phyloP scores from a whole-genome alignment of 2,113 vertebrate genomes.

The Rafetus swinhoei region DNA sequence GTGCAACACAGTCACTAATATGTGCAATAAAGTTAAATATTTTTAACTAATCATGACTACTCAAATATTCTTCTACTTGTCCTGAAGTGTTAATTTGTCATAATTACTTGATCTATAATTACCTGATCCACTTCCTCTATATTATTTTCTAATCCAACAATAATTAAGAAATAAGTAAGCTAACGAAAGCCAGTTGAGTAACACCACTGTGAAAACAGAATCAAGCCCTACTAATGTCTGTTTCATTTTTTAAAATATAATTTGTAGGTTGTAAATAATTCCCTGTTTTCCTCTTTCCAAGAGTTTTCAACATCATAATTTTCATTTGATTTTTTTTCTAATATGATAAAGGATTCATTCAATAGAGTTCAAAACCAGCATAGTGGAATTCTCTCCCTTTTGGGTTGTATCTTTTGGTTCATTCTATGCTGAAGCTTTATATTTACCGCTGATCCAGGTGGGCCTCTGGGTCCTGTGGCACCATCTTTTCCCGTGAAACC shows the following conservation, averaged over 20 bases:
- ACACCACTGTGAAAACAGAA: background rate
- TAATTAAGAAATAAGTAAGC: background rate
- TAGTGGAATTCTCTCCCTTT: background rate
- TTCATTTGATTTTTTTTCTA: background rate
- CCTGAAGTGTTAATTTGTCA: background rate
- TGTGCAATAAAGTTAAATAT: background rate
- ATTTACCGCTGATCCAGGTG: constrained; percentile 91
- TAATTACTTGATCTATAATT: background rate
- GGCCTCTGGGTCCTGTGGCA: constrained; percentile 89
- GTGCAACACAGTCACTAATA: background rate
- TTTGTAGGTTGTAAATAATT: background rate
- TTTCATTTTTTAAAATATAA: background rate
- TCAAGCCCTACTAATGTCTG: fast-evolving
- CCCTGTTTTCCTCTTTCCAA: background rate
- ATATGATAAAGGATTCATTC: constrained; percentile 1
- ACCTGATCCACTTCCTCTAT: background rate
- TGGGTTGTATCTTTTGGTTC: background rate
- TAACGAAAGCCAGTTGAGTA: background rate
- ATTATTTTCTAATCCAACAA: background rate
- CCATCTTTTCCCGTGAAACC: constrained; percentile 96
- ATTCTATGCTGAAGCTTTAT: background rate
- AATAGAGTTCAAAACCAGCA: background rate
- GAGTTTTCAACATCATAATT: background rate
- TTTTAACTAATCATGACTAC: background rate
- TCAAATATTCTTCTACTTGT: background rate